phyloP scores from a whole-genome alignment of 1,140 invertebrate genomes.

The Tetragonula clypearis region DNA sequence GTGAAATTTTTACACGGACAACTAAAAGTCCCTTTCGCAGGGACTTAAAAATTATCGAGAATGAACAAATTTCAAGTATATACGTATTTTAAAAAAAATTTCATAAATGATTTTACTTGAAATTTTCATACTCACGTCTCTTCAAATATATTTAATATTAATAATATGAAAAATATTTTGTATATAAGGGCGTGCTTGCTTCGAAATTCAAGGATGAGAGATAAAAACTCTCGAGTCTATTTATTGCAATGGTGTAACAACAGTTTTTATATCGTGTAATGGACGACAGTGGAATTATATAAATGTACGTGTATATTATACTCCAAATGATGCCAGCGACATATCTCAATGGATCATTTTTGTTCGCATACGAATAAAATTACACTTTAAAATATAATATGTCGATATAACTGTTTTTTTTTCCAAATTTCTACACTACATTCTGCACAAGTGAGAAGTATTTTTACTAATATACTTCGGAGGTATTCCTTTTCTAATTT shows the following conservation, averaged over 20 bases:
- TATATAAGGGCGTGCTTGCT: slow-evolving; percentile 64
- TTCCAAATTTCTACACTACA: not conserved
- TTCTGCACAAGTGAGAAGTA: not conserved
- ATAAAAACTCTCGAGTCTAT: slow-evolving; percentile 48
- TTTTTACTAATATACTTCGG: not conserved
- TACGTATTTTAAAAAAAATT: slow-evolving; percentile 22
- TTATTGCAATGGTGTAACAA: slow-evolving; percentile 58
- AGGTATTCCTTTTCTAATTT: not conserved
- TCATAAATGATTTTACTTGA: slow-evolving; percentile 37
- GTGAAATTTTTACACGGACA: slow-evolving; percentile 55
- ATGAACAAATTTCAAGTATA: slow-evolving; percentile 42
- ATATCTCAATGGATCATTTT: slow-evolving; percentile 67
- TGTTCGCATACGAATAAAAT: slow-evolving; percentile 65
- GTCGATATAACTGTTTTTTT: not conserved
- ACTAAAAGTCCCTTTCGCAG: not conserved
- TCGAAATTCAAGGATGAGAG: slow-evolving; percentile 51
- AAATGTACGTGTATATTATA: slow-evolving; percentile 52
- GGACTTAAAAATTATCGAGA: not conserved
- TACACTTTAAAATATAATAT: slow-evolving; percentile 53
- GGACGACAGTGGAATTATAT: slow-evolving; percentile 50
- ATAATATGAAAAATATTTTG: slow-evolving; percentile 53
- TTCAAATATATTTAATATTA: slow-evolving; percentile 50
- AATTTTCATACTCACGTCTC: slow-evolving; percentile 52
- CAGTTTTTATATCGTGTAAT: slow-evolving; percentile 67
- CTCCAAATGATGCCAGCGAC: slow-evolving; percentile 62